A percentile compares a stretch with the other conserved stretches of the same genome.
Evolutionary conservation across 2,113 vertebrate genomes (phyloP).

Genomic region (Hystrix cristata): DNA sequence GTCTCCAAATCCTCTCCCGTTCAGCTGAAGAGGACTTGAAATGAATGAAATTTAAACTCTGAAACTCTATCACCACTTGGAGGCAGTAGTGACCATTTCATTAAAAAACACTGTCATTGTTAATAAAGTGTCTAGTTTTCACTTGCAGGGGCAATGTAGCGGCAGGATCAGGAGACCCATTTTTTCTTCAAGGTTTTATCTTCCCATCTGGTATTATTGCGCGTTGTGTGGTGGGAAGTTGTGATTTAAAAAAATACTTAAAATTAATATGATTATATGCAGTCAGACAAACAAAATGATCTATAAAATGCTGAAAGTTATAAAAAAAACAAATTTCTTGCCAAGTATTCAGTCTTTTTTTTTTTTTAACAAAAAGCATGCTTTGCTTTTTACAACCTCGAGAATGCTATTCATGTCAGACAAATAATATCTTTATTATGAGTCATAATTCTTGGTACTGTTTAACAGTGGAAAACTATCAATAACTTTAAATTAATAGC

Average conservation of each 20-base stretch:
- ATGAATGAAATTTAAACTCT: slow-evolving; percentile 64
- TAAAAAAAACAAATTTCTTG: background rate
- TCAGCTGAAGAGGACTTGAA: background rate
- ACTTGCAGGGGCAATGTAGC: background rate
- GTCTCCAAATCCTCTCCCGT: slow-evolving; percentile 18
- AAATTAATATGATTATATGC: slow-evolving; percentile 35
- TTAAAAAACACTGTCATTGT: slow-evolving; percentile 58
- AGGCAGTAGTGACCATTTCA: slow-evolving; percentile 63
- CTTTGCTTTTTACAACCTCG: background rate
- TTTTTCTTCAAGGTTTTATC: background rate
- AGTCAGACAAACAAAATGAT: slow-evolving; percentile 52
- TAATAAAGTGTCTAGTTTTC: background rate
- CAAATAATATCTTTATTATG: slow-evolving; percentile 42
- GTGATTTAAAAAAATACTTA: background rate
- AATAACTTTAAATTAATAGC: slow-evolving; percentile 61
- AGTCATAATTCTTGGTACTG: slow-evolving; percentile 40
- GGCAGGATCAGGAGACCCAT: background rate
- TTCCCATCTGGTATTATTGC: background rate
- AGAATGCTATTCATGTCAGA: slow-evolving; percentile 50
- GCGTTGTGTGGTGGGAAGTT: background rate
- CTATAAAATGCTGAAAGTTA: slow-evolving; percentile 41
- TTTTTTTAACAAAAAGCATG: background rate
- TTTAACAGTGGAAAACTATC: slow-evolving; percentile 58
- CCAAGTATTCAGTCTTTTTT: slow-evolving; percentile 11
- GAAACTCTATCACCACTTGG: slow-evolving; percentile 42